Conservation (phyloP, 2,888 invertebrate species). For the Oxyteleia sp. region DNA sequence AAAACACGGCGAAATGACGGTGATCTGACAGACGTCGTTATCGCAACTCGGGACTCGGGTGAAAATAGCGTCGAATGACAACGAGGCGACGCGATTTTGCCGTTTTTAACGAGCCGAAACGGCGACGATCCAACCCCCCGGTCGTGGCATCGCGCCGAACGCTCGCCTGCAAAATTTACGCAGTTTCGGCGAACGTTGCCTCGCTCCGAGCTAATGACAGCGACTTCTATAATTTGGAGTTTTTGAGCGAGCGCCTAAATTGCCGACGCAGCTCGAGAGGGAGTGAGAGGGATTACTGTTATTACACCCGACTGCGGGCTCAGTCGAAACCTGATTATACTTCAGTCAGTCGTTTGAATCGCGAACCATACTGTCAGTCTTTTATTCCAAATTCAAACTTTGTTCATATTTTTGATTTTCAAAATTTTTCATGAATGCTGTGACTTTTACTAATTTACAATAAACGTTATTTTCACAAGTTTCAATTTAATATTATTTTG, state of each 20-base stretch:
- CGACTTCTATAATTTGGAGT: conserved; percentile 87
- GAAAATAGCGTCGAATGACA: conserved; percentile 54
- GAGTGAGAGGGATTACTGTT: conserved; percentile 86
- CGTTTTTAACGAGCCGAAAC: conserved; percentile 66
- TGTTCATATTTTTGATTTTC: no score
- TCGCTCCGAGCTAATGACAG: conserved; percentile 85
- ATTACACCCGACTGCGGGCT: conserved; percentile 85
- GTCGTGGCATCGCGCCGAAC: conserved; percentile 63
- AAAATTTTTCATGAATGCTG: no score
- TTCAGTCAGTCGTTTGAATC: conserved; percentile 84
- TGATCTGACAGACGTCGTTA: conserved; percentile 63
- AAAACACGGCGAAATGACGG: conserved; percentile 74
- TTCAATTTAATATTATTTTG: no score
- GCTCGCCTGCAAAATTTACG: conserved; percentile 78
- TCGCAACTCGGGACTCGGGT: conserved; percentile 26
- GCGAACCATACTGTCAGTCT: conserved; percentile 82
- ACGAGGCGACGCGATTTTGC: conserved; percentile 45
- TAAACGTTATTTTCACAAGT: no score
- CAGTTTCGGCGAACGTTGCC: conserved; percentile 78
- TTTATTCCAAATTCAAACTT: conserved; percentile 68
- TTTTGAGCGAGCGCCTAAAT: conserved; percentile 87
- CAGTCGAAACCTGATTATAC: conserved; percentile 86
- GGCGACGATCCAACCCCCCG: conserved; percentile 28
- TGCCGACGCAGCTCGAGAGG: conserved; percentile 82
- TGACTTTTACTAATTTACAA: no score